These are phyloP conservation scores for Brachystomella parvula DNA, from an alignment of 1,140 invertebrate genomes.

Conservation along the genomic window DNA sequence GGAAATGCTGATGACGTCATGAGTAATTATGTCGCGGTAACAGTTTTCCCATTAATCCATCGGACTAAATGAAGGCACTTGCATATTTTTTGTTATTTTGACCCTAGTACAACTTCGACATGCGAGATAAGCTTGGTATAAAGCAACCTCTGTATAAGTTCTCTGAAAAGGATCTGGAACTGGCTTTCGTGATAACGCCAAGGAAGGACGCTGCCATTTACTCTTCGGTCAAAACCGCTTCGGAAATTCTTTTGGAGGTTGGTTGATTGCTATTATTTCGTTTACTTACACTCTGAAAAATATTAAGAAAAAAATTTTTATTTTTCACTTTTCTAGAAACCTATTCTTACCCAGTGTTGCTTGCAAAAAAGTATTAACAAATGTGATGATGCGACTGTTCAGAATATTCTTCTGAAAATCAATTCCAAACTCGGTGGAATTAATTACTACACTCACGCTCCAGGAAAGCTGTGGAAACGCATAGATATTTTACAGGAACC, in stretches of 20 bases:
- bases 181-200: conserved; percentile 11
- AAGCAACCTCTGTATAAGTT: not conserved
- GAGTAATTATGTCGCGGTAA: not conserved
- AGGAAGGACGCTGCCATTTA: conserved; percentile 11
- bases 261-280: not conserved
- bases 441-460: conserved; percentile 56
- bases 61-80: not conserved
- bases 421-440: conserved; percentile 76
- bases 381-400: conserved; percentile 46
- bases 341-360: conserved; percentile 74
- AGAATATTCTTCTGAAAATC: conserved; percentile 75
- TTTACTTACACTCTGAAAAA: not conserved
- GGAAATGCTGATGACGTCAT: conserved; percentile 1
- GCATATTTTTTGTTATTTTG: not conserved
- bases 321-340: conserved; percentile 39
- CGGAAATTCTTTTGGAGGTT: not conserved
- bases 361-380: conserved; percentile 51
- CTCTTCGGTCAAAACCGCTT: not conserved
- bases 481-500: conserved; percentile 43
- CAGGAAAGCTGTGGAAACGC: not conserved
- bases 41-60: not conserved
- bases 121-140: not conserved
- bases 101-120: not conserved
- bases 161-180: not conserved
- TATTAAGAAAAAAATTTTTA: not conserved